These are phyloP conservation scores for Calypte anna DNA, from an alignment of 2,113 vertebrate genomes.

Conservation along the genomic window DNA sequence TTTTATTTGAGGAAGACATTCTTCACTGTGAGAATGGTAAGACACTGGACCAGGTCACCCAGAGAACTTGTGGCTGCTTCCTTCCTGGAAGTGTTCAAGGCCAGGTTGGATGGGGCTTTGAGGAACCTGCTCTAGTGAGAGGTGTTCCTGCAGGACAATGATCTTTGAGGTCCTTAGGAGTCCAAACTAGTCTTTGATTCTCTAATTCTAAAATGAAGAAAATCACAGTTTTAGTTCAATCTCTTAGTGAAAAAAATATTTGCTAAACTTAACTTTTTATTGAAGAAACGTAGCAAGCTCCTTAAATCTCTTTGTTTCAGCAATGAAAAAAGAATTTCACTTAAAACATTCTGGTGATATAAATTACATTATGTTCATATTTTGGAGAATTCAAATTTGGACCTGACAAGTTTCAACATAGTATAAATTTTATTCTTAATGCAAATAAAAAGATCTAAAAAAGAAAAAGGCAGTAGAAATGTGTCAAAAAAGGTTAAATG, in stretches of 20 bases:
- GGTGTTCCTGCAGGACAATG: neutral
- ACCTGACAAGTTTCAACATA: neutral
- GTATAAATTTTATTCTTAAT: neutral
- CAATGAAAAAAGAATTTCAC: neutral
- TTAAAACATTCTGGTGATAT: neutral
- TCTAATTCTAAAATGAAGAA: neutral
- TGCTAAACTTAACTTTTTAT: neutral
- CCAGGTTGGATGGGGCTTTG: neutral
- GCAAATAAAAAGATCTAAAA: neutral
- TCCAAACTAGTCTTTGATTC: neutral
- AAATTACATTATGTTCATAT: neutral
- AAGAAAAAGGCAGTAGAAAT: neutral
- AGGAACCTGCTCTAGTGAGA: neutral
- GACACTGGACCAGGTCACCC: neutral
- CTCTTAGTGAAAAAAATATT: neutral
- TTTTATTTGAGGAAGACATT: neutral
- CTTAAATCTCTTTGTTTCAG: neutral
- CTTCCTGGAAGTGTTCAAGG: neutral
- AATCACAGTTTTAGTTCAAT: neutral
- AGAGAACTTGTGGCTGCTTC: neutral
- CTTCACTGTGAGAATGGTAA: neutral
- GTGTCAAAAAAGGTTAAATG: neutral
- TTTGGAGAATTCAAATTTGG: neutral
- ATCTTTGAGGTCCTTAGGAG: neutral
- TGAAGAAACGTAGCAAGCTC: neutral